Base-by-base conservation (phyloP, 64 coral and sea anemone genomes). In the Pocillopora verrucosa region DNA sequence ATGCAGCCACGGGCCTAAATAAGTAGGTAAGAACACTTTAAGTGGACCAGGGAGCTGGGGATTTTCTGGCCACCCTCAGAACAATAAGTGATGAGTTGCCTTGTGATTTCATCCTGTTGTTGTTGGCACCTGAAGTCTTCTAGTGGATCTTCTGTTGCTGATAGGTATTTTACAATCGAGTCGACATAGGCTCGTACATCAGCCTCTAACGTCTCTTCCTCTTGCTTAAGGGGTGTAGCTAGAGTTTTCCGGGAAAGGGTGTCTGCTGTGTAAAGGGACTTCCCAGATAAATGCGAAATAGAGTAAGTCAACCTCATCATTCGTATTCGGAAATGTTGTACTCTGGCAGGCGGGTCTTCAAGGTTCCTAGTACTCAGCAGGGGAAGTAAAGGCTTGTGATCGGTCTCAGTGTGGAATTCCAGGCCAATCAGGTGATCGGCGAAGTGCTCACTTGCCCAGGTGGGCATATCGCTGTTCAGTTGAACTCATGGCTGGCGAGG, bases 401-500 rank as follows among this genome's bases (percentile, higher is more conserved):
- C 76, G 17, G 76, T 78, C 45, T 78, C 76, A 58, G 22, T 41
- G 36, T 78, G 76, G 51, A n/a, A 78, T 58, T 78, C 20, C 16
- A 78, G 76, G 45, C 45, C 76, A 78, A 78, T 25, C 11, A 78
- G 51, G 64, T 67, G 19, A 3, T 67, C 16, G 6, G 64, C 19
- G 17, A 67, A 67, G 64, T 0, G 64, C 17, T 67, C 64, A 67
- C 64, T 67, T 0, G 64, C 64, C 64, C 64, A 67, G 17, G 64
- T 67, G 15, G 11, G 75, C 34, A 34, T 76, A 76, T 13, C 37
- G 41, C 36, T 76, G 34, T 20, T 76, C 75, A 0, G 13, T 76
- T 15, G 75, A 36, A 36, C 75, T 76, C 37, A 76, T 45, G 17
- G 75, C 75, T 76, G 12, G 75, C 36, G 75, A 76, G 75, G 75